These are phyloP conservation scores for Myopa testacea DNA, from an alignment of 2,888 invertebrate genomes.

Conservation along the genomic window DNA sequence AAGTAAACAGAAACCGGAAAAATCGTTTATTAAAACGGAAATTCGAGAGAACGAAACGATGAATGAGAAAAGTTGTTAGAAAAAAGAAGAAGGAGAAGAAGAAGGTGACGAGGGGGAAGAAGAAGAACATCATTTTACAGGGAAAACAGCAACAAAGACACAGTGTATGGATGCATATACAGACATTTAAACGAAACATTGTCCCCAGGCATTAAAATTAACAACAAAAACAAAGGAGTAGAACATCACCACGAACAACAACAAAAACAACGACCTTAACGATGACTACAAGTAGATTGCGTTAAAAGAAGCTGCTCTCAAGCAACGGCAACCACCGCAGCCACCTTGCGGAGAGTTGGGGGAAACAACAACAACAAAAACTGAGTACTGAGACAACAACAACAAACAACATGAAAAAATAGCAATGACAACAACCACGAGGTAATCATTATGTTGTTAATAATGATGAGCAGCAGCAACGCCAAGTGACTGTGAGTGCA, in stretches of 20 bases:
- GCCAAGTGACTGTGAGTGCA: neutral
- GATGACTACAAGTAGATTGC: constrained; percentile 41
- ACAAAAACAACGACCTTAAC: constrained; percentile 38
- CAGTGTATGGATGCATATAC: neutral
- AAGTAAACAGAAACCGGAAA: constrained; percentile 36
- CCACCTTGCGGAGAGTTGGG: constrained; percentile 41
- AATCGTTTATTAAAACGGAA: constrained; percentile 41
- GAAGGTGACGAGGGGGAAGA: neutral
- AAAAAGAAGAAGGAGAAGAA: neutral
- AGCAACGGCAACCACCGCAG: constrained; percentile 32
- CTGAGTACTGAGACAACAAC: constrained; percentile 21
- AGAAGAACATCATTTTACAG: neutral
- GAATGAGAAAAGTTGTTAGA: neutral
- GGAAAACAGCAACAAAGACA: neutral
- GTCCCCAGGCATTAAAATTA: constrained; percentile 49
- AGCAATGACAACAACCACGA: neutral
- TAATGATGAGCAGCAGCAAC: neutral
- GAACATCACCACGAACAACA: neutral
- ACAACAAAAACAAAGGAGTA: constrained; percentile 41
- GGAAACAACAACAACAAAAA: constrained; percentile 19
- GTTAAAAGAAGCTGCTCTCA: constrained; percentile 37
- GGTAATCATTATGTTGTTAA: constrained; percentile 5
- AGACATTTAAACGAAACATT: constrained; percentile 36
- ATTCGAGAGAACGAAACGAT: constrained; percentile 20
- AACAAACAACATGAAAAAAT: neutral